A percentile compares a stretch with the other conserved stretches of the same genome.
Evolutionary conservation across 1,140 invertebrate genomes (phyloP).

Genomic region (Akabosia matsudoensis): DNA sequence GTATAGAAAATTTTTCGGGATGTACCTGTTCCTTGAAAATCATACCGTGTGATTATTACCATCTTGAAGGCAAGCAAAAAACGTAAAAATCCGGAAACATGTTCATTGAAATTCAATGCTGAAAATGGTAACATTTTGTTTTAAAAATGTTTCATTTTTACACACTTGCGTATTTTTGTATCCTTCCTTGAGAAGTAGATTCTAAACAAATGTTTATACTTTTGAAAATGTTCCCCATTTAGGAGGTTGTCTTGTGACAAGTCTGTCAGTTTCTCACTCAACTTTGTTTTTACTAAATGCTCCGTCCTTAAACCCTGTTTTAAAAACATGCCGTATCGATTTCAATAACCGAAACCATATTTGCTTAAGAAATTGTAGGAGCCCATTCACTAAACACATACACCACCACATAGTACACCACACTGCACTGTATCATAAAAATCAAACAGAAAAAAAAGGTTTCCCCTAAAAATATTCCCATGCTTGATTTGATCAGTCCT

Average conservation of each 20-base stretch:
- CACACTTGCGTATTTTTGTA: too few species aligned
- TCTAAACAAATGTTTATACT: too few species aligned
- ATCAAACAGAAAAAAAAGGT: constrained; percentile 8
- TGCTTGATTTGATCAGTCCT: background rate
- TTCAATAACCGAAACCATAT: constrained; percentile 16
- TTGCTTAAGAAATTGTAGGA: constrained; percentile 2
- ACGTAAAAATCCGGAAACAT: background rate
- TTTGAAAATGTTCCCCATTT: too few species aligned
- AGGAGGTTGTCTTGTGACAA: too few species aligned
- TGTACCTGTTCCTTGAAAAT: too few species aligned
- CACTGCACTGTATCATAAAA: too few species aligned
- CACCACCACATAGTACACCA: background rate
- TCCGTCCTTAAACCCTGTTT: background rate
- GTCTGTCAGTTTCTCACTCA: background rate
- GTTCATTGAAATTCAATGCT: background rate
- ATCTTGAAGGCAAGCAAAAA: too few species aligned
- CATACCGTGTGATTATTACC: background rate
- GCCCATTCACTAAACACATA: background rate
- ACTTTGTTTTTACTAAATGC: background rate
- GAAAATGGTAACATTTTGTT: too few species aligned
- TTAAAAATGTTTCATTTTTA: too few species aligned
- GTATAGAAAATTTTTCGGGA: too few species aligned
- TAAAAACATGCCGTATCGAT: background rate
- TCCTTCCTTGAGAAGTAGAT: too few species aligned
- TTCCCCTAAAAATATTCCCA: background rate